Base-by-base conservation (phyloP, 2,797 vertebrate species). In the Rhinoraja longicauda region DNA sequence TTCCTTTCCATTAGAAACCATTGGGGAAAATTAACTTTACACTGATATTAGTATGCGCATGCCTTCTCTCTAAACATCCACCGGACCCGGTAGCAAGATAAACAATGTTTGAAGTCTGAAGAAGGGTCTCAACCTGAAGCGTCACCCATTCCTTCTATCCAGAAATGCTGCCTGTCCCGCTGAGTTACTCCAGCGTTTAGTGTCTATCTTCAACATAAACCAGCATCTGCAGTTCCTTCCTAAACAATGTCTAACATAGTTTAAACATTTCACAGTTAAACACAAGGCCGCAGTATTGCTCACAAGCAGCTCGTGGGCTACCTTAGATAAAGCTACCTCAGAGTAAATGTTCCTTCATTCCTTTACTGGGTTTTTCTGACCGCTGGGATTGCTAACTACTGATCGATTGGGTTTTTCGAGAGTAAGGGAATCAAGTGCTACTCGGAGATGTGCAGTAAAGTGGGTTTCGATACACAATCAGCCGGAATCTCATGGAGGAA, bases 201-300 rank as follows among this genome's bases (percentile, higher is more conserved):
- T 4, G 45, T 45, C 45, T 2, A 45, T 45, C 45, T 45, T 45
- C 45, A 45, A 45, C 45, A 45, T 45, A 45, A 45, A 45, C 45
- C 45, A 45, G 45, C 45, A 45, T 45, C 45, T 45, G 2, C 45
- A 45, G 45, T 45, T 45, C 45, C 45, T 45, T 45, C 45, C 45
- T 84, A 88, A 88, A 32, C 26, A 19, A 88, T 62, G n/a, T 36
- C 36, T 64, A 36, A n/a, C 64, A 88, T 32, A 17, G 12, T n/a
- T 88, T 88, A 67, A 88, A 88, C 17, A 6, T 88, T 88, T 88
- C 64, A 88, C 59, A 36, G 59, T 84, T 84, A 59, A 84, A 53
- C 15, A 57, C 81, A 9, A 88, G 84, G 64, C 59, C 64, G n/a
- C 17, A 67, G 19, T 67, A 62, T 32, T 88, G 84, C 64, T 36